A percentile compares a stretch with the other conserved stretches of the same genome.
Evolutionary conservation across 1,140 invertebrate genomes (phyloP).

Genomic region (Brachionus paranguensis): DNA sequence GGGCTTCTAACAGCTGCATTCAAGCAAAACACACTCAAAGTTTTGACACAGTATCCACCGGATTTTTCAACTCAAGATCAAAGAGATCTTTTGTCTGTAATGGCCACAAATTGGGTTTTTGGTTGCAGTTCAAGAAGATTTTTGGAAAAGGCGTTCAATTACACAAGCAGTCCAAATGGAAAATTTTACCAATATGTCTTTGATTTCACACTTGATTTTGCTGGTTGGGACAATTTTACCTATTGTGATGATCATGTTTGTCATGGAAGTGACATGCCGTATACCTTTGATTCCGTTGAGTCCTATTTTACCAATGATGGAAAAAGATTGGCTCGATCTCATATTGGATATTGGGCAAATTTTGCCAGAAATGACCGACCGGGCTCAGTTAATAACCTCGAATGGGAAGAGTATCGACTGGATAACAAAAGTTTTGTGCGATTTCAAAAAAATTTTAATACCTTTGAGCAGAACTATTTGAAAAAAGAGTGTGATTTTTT

Average conservation of each 20-base stretch:
- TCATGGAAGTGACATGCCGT: slow-evolving; percentile 39
- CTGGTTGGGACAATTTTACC: slow-evolving; percentile 37
- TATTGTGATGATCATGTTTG: slow-evolving; percentile 30
- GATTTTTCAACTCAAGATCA: slow-evolving; percentile 7
- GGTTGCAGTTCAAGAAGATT: slow-evolving; percentile 21
- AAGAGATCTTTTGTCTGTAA: neutral
- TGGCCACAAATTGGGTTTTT: slow-evolving; percentile 40
- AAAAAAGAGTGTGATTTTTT: slow-evolving; percentile 36
- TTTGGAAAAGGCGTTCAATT: slow-evolving; percentile 27
- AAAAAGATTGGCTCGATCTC: slow-evolving; percentile 41
- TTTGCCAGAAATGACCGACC: slow-evolving; percentile 44
- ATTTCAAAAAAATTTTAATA: neutral
- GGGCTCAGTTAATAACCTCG: neutral
- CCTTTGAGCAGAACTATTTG: neutral
- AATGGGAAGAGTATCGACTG: neutral
- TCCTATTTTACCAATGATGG: slow-evolving; percentile 41
- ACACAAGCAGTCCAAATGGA: neutral
- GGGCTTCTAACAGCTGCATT: neutral
- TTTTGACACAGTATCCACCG: slow-evolving; percentile 24
- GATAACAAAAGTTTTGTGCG: neutral
- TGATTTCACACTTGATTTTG: slow-evolving; percentile 27
- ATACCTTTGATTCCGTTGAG: neutral
- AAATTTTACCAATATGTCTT: slow-evolving; percentile 31
- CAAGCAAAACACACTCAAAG: neutral
- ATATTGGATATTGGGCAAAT: slow-evolving; percentile 47